These are phyloP conservation scores for Chionodraco myersi DNA, from an alignment of 2,113 vertebrate genomes.

Conservation along the genomic window DNA sequence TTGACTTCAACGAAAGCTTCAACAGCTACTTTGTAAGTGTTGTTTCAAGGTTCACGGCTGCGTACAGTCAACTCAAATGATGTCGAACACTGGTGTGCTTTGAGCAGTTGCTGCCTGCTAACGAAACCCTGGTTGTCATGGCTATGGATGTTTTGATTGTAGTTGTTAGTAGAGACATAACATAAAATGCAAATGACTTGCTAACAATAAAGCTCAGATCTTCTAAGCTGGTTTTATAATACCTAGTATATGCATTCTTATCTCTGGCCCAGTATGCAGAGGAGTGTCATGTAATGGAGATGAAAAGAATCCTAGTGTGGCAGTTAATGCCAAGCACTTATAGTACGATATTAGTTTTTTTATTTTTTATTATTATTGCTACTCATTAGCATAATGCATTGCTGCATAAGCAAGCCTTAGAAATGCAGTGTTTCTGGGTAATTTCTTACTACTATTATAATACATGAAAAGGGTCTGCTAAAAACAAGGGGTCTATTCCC, in stretches of 20 bases:
- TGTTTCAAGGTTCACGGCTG: background rate
- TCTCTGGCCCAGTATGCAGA: background rate
- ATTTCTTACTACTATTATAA: background rate
- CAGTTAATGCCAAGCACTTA: background rate
- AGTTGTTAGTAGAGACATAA: background rate
- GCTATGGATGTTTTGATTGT: background rate
- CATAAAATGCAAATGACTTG: background rate
- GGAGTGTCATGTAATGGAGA: background rate
- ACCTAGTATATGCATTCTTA: background rate
- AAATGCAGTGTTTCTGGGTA: background rate
- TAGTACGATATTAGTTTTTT: background rate
- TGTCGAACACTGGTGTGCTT: background rate
- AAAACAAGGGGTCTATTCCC: too few species aligned
- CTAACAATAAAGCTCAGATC: background rate
- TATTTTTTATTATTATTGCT: background rate
- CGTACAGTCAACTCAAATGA: background rate
- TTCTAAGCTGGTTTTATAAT: background rate
- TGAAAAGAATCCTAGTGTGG: background rate
- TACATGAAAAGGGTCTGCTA: too few species aligned
- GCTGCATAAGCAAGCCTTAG: background rate
- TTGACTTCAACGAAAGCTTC: constrained; percentile 93
- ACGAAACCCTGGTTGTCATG: background rate
- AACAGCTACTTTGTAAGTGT: constrained; percentile 96
- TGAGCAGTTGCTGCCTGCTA: background rate
- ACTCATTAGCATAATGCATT: background rate